Conservation (phyloP, 1,140 invertebrate species). For the Solen grandis region DNA sequence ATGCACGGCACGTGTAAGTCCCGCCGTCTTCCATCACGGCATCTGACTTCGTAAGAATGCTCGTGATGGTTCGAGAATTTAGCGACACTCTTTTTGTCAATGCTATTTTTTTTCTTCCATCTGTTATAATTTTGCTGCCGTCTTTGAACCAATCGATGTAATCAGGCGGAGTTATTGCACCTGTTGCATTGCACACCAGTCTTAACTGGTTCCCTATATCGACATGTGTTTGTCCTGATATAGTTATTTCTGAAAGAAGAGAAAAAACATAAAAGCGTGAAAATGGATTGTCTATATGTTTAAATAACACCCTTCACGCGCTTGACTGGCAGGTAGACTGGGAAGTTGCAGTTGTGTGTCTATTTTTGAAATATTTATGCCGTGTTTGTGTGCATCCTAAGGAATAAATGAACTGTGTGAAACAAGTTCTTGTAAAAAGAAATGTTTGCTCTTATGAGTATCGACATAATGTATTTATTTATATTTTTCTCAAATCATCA, state of each 20-base stretch:
- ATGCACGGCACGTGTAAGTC: conserved; percentile 70
- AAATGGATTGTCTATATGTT: no score
- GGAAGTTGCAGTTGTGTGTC: no score
- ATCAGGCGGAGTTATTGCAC: conserved; percentile 68
- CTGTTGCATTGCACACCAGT: conserved; percentile 74
- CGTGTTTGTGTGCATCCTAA: no score
- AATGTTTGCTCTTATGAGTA: no score
- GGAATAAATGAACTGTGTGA: no score
- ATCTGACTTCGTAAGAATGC: conserved; percentile 57
- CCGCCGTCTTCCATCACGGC: conserved; percentile 65
- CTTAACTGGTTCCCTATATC: conserved; percentile 65
- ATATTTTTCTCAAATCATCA: no score
- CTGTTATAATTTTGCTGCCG: conserved; percentile 67
- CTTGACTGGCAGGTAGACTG: no score
- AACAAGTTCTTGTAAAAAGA: no score
- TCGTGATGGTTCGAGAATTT: conserved; percentile 64
- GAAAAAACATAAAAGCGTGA: conserved; percentile 14
- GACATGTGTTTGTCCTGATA: conserved; percentile 69
- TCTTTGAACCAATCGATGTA: conserved; percentile 77
- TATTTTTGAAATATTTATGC: no score
- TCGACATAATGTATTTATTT: no score
- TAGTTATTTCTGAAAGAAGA: conserved; percentile 68
- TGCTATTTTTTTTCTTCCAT: conserved; percentile 29
- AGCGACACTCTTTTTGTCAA: conserved; percentile 31
- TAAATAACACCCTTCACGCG: no score